Percentiles rank a stretch among this genome's conserved stretches.
These are phyloP conservation scores for Pycnomerus fuliginosus DNA, from an alignment of 2,888 invertebrate species.

Conservation along the genomic window DNA sequence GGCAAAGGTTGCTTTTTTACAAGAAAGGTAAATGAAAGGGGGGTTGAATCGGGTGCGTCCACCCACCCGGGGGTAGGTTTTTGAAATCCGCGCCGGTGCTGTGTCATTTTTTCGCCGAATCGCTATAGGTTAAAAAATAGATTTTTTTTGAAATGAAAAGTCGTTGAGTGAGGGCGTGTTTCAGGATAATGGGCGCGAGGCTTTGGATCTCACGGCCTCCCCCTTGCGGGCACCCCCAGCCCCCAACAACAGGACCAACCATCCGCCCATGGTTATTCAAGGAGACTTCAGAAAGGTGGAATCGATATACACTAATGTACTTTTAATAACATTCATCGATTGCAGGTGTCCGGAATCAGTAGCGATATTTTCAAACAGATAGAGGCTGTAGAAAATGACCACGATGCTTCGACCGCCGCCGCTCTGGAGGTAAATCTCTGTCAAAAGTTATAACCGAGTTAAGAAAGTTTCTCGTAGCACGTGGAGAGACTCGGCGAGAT, in stretches of 20 bases:
- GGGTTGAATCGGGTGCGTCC: conserved; percentile 24
- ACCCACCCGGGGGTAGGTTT: conserved; percentile 23
- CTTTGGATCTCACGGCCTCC: conserved; percentile 88
- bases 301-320: too few species aligned
- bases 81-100: conserved; percentile 25
- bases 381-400: conserved; percentile 94
- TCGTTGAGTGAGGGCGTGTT: conserved; percentile 26
- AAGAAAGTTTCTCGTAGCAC: too few species aligned
- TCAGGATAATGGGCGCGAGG: conserved; percentile 87
- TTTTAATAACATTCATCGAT: conserved; percentile 32
- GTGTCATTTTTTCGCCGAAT: conserved; percentile 11
- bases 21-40: conserved; percentile 56
- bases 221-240: conserved; percentile 79
- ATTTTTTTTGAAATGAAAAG: neutral
- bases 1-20: conserved; percentile 71
- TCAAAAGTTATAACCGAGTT: too few species aligned
- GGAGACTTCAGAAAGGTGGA: conserved; percentile 91
- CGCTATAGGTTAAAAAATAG: neutral
- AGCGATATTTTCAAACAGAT: conserved; percentile 96
- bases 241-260: conserved; percentile 61
- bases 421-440: conserved; percentile 72
- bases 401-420: conserved; percentile 89
- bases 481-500: conserved; percentile 93
- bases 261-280: conserved; percentile 80
- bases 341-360: conserved; percentile 91